Base-by-base conservation (phyloP, 2,113 vertebrate species). In the Stegastes partitus region DNA sequence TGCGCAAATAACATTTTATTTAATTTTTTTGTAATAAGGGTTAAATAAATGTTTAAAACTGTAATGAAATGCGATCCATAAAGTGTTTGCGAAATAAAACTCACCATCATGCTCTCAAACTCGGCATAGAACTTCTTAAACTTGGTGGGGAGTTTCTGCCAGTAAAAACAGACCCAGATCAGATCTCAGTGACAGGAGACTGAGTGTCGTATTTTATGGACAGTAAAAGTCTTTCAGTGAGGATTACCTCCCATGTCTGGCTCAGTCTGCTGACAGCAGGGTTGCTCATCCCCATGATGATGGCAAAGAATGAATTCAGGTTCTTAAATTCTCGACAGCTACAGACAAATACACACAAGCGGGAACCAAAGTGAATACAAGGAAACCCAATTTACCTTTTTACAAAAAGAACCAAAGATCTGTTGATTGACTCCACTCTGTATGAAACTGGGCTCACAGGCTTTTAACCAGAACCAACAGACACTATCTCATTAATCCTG, bases 81-180 rank as follows among this genome's bases (percentile, higher is more conserved):
- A 64, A 21, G 31, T 34, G 8, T 12, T 16, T 42, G 12, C 16
- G 12, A 11, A 25, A 0, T 65, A 11, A 45, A 63, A 94, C 96
- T 96, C 87, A 99, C 98, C 96, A 99, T 97, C 96, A 98, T 96
- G 94, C 95, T 98, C 94, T 99, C 98, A 96, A 99, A 99, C 90
- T 99, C 98, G 1, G 97, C 96, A 61, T 99, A 99, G 94, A 99
- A 99, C 95, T 99, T 99, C 94, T 98, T 99, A 92, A 99, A 99
- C 94, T 99, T 99, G 94, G 97, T 97, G 73, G 98, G 98, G 79
- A 99, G 97, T 95, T 99, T 99, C 98, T 99, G 94, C 85, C 90
- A 91, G 19, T 90, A 71, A 75, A 87, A 74, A 93, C 45, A 92
- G 91, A 74, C n/a, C n/a, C 86, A 81, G 82, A n/a, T n/a, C n/a